Conservation (phyloP, 2,113 vertebrate species). For the Gymnarchus niloticus region DNA sequence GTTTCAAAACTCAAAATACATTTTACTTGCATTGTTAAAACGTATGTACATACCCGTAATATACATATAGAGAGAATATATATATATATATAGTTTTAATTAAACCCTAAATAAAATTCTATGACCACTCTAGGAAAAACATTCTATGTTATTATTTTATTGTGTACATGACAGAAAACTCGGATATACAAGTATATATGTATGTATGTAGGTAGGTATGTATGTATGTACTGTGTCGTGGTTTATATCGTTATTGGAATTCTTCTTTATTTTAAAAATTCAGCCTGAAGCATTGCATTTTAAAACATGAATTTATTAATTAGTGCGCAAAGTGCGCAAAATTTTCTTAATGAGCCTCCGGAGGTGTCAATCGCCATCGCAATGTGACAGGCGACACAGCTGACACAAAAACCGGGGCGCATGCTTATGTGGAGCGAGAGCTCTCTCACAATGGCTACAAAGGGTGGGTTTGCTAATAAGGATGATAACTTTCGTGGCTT, state of each 20-base stretch:
- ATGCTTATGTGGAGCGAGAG: too few species aligned
- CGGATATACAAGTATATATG: not conserved
- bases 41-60: too few species aligned
- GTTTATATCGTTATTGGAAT: not conserved
- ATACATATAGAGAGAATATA: too few species aligned
- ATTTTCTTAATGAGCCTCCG: too few species aligned
- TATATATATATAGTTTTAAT: not conserved
- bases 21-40: not conserved
- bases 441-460: too few species aligned
- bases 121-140: not conserved
- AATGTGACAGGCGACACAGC: too few species aligned
- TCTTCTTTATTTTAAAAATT: not conserved
- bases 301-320: too few species aligned
- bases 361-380: too few species aligned
- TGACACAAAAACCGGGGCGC: too few species aligned
- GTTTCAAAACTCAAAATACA: not conserved
- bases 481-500: not conserved
- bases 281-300: too few species aligned
- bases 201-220: too few species aligned
- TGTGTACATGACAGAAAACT: not conserved
- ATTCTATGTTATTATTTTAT: not conserved
- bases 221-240: not conserved
- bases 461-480: not conserved
- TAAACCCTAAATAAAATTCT: not conserved
- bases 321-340: too few species aligned